Base-by-base conservation (phyloP, 2,797 vertebrate species). In the Lerista edwardsae region DNA sequence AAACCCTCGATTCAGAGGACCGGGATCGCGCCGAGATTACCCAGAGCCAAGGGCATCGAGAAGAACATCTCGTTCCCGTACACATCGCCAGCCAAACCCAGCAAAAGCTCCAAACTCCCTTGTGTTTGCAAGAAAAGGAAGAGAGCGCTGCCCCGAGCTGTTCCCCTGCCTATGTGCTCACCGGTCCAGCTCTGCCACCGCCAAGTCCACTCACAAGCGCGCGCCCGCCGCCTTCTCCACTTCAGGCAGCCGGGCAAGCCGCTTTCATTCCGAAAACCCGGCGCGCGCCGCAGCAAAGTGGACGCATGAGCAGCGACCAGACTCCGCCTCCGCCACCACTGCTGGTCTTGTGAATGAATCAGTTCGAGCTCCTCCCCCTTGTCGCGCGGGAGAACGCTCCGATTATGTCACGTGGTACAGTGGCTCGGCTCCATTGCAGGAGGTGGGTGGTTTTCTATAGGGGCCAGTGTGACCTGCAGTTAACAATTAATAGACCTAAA, bases 221-320 rank as follows among this genome's bases (percentile, higher is more conserved):
- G 39, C 55, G 6, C 25, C 31, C 23, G 6, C 31, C 15, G 3
- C 51, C 36, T 4, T 23, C 55, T 14, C 19, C 29, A 57, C 69
- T 19, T 61, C 31, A 21, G 62, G n/a, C 27, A 6, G 21, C 6
- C 8, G 5, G 17, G 27, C 19, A 31, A 31, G 59, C 19, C 11
- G 64, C 77, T 47, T 73, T 39, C 84, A 86, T 86, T 86, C 84
- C 71, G 71, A 64, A 77, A 55, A 61, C 19, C 29, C 29, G 4
- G 11, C 31, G 67, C 41, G 64, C 76, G 65, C 68, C 27, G n/a
- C 75, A 34, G n/a, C 15, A 8, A 44, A 8, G 4, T 4, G 14
- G 82, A 19, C 47, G 62, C 81, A 10, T 5, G 21, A 31, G 36
- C 10, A 27, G 36, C 67, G 10, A 27, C 34, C 44, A 10, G 23